Base-by-base conservation (phyloP, 2,888 invertebrate genomes). In the Pachycephus smyrnensis region DNA sequence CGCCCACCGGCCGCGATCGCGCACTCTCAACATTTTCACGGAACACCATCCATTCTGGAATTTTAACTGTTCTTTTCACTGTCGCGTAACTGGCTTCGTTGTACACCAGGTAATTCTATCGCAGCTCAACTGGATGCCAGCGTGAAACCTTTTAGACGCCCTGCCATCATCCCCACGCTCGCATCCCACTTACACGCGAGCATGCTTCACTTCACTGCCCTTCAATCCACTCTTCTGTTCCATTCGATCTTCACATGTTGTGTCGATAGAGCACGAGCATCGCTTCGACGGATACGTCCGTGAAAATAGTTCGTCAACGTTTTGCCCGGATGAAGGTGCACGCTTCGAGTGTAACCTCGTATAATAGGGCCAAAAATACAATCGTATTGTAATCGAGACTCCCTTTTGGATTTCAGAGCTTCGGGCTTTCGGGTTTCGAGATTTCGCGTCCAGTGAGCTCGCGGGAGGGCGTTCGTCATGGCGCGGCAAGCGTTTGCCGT, bases 401-500 rank as follows among this genome's bases (percentile, higher is more conserved):
- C 69, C 12, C 32, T 69, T 69, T 69, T 32, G 69, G 69, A 69
- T 30, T 32, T 31, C 69, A 32, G 83, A 81, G 30, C 69, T 32
- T 31, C 32, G 69, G 69, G 69, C 9, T 69, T 69, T 69, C 69
- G 86, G 85, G 84, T 84, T 88, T 88, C 83, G 84, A 84, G 83
- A 87, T 86, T 86, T 88, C 86, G 86, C 86, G 86, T 88, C 87
- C 79, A 68, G 79, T 77, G 77, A 74, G 76, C 79, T 73, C 73
- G 77, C 75, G 78, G 55, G 86, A 87, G 88, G 87, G 89, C 88
- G 88, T 88, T 87, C 86, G 88, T 87, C 85, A 87, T 86, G 89
- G 88, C 89, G 89, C 89, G 89, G 84, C 86, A 87, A 87, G 87
- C 89, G 87, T 78, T 89, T 88, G 88, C 82, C 23, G n/a, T 77